Percentiles rank a stretch among this genome's conserved stretches.
These are phyloP conservation scores for Lagothrix lagotricha DNA, from an alignment of 2,797 vertebrate species.

Conservation along the genomic window DNA sequence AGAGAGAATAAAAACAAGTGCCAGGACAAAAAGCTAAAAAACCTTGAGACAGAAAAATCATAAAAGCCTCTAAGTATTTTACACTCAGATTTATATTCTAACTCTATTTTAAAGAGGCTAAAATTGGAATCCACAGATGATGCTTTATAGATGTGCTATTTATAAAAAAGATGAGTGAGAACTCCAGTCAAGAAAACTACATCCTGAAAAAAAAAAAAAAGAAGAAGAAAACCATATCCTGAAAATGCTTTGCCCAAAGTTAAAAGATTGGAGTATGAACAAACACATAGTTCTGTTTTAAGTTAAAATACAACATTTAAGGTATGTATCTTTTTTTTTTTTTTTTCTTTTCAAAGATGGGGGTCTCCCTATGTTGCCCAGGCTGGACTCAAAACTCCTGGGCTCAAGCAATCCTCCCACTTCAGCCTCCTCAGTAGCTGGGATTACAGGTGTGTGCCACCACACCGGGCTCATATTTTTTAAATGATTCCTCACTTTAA, in stretches of 20 bases:
- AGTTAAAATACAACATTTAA: slow-evolving; percentile 44
- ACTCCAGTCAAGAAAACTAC: slow-evolving; percentile 20
- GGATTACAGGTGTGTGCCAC: not conserved
- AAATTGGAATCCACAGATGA: slow-evolving; percentile 44
- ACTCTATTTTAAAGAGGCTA: slow-evolving; percentile 4
- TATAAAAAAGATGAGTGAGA: not conserved
- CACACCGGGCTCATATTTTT: not conserved
- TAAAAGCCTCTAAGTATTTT: slow-evolving; percentile 24
- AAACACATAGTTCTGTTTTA: slow-evolving; percentile 1
- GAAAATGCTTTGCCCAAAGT: slow-evolving; percentile 45
- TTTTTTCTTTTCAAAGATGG: not conserved
- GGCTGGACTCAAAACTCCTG: not conserved
- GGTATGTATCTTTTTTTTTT: not conserved
- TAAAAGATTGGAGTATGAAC: slow-evolving; percentile 36
- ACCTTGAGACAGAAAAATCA: not conserved
- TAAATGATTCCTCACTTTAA: slow-evolving; percentile 39
- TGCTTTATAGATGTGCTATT: not conserved
- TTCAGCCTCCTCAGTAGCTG: not conserved
- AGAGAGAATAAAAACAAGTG: not conserved
- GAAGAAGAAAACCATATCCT: slow-evolving; percentile 1
- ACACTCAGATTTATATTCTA: slow-evolving; percentile 25
- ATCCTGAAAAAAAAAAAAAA: not conserved
- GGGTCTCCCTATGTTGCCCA: not conserved
- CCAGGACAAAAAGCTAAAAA: not conserved
- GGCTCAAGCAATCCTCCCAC: not conserved